Conservation (phyloP, 2,113 vertebrate genomes). For the Synodontis membranacea region DNA sequence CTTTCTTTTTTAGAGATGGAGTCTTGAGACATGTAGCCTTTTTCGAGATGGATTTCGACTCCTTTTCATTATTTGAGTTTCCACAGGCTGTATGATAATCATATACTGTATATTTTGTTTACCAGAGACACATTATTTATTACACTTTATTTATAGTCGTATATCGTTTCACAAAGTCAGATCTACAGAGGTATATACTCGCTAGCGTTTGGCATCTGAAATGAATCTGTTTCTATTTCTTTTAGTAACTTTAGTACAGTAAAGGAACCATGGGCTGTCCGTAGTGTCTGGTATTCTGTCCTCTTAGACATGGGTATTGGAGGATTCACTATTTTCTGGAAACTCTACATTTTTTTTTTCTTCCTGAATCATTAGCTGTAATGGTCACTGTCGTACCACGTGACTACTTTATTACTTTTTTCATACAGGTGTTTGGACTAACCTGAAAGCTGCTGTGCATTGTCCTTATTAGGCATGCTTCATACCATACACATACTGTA, state of each 20-base stretch:
- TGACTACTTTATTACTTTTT: background rate
- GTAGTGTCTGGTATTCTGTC: background rate
- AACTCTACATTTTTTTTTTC: too few species aligned
- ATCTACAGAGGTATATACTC: background rate
- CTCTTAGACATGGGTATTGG: too few species aligned
- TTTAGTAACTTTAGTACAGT: background rate
- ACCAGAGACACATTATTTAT: background rate
- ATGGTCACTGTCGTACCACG: background rate
- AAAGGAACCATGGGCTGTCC: background rate
- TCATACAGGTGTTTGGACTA: background rate
- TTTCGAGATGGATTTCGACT: background rate
- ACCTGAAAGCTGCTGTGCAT: slow-evolving; percentile 40
- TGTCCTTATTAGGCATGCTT: slow-evolving; percentile 41
- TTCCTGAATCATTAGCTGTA: too few species aligned
- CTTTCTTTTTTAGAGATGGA: background rate
- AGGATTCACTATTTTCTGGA: too few species aligned
- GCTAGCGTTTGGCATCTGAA: background rate
- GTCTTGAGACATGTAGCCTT: background rate
- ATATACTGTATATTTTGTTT: background rate
- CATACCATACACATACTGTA: slow-evolving; percentile 30
- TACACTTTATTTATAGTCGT: background rate
- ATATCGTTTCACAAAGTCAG: slow-evolving; percentile 2
- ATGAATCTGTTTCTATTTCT: background rate
- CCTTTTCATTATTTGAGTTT: background rate
- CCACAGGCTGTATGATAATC: background rate